phyloP scores from a whole-genome alignment of 2,113 vertebrate genomes.

The Rhabdomys dilectus region DNA sequence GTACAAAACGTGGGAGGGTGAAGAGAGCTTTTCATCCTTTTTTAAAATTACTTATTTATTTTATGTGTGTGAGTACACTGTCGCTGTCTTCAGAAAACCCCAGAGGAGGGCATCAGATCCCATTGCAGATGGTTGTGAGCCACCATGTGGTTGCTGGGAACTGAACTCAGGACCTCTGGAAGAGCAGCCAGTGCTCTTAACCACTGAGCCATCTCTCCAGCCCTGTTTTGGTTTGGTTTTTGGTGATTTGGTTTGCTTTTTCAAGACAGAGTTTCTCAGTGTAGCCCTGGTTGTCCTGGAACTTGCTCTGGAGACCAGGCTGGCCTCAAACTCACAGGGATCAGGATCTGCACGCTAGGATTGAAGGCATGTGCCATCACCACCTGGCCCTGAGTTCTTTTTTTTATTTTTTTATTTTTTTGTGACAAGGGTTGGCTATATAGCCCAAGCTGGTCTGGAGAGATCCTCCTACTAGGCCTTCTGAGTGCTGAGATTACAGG shows the following conservation, averaged over 20 bases:
- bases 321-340: neutral
- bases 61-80: no score
- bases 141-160: no score
- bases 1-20: neutral
- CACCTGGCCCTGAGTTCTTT: neutral
- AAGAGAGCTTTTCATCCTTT: neutral
- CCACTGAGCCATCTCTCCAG: no score
- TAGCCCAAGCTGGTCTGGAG: neutral
- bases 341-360: no score
- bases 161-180: no score
- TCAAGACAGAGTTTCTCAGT: neutral
- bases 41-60: no score
- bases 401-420: neutral
- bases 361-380: neutral
- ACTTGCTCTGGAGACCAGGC: neutral
- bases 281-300: neutral
- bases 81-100: no score
- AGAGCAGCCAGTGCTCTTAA: no score
- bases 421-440: neutral
- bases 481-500: neutral
- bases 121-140: no score
- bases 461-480: neutral
- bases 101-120: no score
- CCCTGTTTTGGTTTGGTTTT: no score
- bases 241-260: neutral